Evolutionary conservation across 2,888 invertebrate genomes (phyloP), one percentile per base, ranked within the genome.

Genomic region (Carterocephalus palaemon): DNA sequence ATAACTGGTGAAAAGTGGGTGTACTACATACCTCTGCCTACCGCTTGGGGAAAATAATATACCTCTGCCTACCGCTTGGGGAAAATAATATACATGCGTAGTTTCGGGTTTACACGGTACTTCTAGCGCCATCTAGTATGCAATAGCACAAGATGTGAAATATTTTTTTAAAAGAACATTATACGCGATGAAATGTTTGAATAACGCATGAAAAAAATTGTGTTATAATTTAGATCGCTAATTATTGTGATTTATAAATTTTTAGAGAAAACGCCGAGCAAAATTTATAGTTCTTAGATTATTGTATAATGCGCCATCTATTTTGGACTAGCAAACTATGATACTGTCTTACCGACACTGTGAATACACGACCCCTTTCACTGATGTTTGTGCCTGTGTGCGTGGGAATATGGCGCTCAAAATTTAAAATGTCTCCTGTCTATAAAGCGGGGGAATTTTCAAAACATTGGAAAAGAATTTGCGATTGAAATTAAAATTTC

Each of bases 71-170:
- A n/a, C n/a, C n/a, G n/a, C n/a, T n/a, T n/a, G n/a, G n/a, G n/a
- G n/a, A n/a, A n/a, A n/a, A n/a, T n/a, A n/a, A n/a, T n/a, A n/a
- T n/a, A n/a, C n/a, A n/a, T n/a, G n/a, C n/a, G n/a, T n/a, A n/a
- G n/a, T n/a, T n/a, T n/a, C 12, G 6, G 8, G 9, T 9, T 4
- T n/a, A 50, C 51, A 48, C 46, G 45, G 22, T 34, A 70, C 74
- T 32, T 1, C 38, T 63, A 62, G 33, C 68, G 81, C 80, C 75
- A 76, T 70, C 82, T 80, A 48, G 49, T 50, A 54, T 23, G 48
- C 60, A 75, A 63, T 74, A 73, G 79, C 46, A 8, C 19, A 48
- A 62, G 36, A 29, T 19, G 0, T 16, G 15, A 29, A 2, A 1
- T 2, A 13, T 26, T 7, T 7, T 26, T 0, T 19, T 3, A 19